A percentile compares a stretch with the other conserved stretches of the same genome.
Conservation (phyloP, 2,113 vertebrate genomes). For the Spea multiplicata region DNA sequence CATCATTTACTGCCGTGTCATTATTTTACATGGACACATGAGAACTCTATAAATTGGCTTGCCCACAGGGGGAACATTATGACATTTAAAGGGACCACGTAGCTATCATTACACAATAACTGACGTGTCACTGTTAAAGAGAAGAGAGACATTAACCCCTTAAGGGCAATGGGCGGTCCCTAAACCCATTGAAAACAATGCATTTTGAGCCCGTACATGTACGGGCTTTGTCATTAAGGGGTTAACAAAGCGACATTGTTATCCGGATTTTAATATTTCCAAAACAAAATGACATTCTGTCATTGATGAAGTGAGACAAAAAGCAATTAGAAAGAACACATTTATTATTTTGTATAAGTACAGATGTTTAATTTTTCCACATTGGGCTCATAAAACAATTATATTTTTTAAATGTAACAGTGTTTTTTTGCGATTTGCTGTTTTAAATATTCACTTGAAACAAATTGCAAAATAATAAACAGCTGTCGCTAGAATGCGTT, state of each 20-base stretch:
- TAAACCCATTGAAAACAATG: too few relatives aligned
- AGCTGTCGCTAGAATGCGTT: slow-evolving; percentile 24
- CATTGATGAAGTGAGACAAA: not conserved
- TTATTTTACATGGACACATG: too few relatives aligned
- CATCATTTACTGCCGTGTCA: too few relatives aligned
- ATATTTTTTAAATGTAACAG: not conserved
- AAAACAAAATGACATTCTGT: not conserved
- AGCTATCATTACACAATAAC: too few relatives aligned
- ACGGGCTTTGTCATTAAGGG: too few relatives aligned
- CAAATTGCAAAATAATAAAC: slow-evolving; percentile 25
- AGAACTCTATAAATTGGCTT: too few relatives aligned
- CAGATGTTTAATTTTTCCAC: slow-evolving; percentile 29
- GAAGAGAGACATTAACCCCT: too few relatives aligned
- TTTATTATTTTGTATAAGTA: slow-evolving; percentile 11
- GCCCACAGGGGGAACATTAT: too few relatives aligned
- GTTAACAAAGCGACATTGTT: not conserved
- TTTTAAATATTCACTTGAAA: slow-evolving; percentile 12
- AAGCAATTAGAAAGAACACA: not conserved
- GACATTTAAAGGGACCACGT: too few relatives aligned
- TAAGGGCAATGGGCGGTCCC: too few relatives aligned
- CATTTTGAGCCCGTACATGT: too few relatives aligned
- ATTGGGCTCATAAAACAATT: slow-evolving; percentile 5
- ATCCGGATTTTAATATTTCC: not conserved
- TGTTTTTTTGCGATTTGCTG: not conserved
- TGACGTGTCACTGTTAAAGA: too few relatives aligned